These are phyloP conservation scores for Porites rus DNA, from an alignment of 92 coral and sea anemone genomes.

Conservation along the genomic window DNA sequence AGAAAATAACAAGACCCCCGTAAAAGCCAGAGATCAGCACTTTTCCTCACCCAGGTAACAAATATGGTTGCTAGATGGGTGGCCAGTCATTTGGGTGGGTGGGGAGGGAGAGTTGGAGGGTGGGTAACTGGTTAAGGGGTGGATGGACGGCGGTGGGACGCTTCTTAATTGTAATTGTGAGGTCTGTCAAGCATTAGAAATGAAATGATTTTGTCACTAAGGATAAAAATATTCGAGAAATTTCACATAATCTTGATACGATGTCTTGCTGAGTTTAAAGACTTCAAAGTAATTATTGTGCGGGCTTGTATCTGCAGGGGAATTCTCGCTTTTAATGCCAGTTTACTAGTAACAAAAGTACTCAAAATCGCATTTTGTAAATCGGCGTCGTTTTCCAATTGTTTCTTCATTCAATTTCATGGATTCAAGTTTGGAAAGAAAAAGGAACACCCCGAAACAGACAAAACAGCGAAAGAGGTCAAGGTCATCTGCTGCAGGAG, in stretches of 20 bases:
- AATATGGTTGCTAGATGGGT: too few relatives aligned
- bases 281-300: too few relatives aligned
- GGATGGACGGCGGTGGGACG: neutral
- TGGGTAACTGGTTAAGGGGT: too few relatives aligned
- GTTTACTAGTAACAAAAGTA: neutral
- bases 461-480: constrained; percentile 3
- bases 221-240: too few relatives aligned
- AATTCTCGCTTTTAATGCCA: neutral
- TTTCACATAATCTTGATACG: too few relatives aligned
- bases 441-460: neutral
- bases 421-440: neutral
- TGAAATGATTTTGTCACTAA: too few relatives aligned
- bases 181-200: too few relatives aligned
- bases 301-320: too few relatives aligned
- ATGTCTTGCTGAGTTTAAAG: too few relatives aligned
- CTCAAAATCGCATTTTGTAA: neutral
- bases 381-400: neutral
- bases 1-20: neutral
- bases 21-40: neutral
- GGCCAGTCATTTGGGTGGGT: neutral
- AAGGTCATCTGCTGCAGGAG: neutral
- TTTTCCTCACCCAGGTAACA: constrained; percentile 5
- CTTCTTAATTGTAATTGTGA: neutral
- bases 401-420: neutral
- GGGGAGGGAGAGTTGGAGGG: too few relatives aligned